These are phyloP conservation scores for pig (Sus scrofa) DNA, from an alignment of 2,113 vertebrate genomes.

Conservation along the genomic window T2T-Sscrofa CM000830.6:109544501-109545000, in stretches of 20 bases:
- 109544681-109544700: constrained; percentile 33
- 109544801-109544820: neutral
- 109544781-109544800: neutral
- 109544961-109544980: too few species aligned
- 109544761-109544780: neutral
- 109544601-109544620: neutral
- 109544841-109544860: too few species aligned
- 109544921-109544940: too few species aligned
- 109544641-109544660: neutral
- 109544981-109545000: too few species aligned
- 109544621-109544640: neutral
- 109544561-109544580: neutral
- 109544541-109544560: constrained; percentile 16
- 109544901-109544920: too few species aligned
- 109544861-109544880: too few species aligned
- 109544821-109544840: neutral
- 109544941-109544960: too few species aligned
- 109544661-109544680: neutral
- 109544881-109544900: too few species aligned
- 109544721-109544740: neutral
- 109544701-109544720: neutral
- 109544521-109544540: neutral
- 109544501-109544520: neutral
- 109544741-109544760: neutral
- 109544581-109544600: neutral